Base-by-base conservation (phyloP, 1,140 invertebrate genomes). In the Medauroidea extradentata region DNA sequence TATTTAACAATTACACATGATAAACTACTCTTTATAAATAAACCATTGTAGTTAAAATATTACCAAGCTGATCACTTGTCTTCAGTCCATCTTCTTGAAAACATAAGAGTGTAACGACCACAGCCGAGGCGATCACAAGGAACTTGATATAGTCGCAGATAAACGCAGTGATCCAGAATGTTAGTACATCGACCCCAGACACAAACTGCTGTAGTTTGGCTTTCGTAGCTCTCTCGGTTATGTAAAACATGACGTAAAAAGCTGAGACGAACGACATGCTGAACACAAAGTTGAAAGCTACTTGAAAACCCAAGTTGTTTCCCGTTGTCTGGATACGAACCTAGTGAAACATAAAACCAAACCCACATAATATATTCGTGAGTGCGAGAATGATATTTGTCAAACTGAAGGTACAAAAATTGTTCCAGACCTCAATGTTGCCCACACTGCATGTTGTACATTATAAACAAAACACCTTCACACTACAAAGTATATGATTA, bases 141-240 rank as follows among this genome's bases (percentile, higher is more conserved):
- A 50, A 57, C n/a, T 21, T 39, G 13, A 84, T 78, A 69, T 84
- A 73, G 69, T 88, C 86, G 79, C 83, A 87, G 13, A 44, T 16
- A 23, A 57, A 14, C 7, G 42, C 9, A 52, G 79, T 71, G 0
- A 80, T 54, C 79, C 80, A 83, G 62, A 83, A 84, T 5, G 75
- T 67, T n/a, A 73, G 61, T 19, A 79, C 78, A 61, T 80, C 80
- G 2, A 87, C 76, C 7, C 81, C 81, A 49, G 76, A 77, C 1
- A 86, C 82, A 65, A 84, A 78, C 69, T 87, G 85, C n/a, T 78
- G 65, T 67, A 87, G 85, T 63, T 86, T 86, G 14, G 81, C 79
- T 59, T 79, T 81, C 38, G 76, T 78, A 0, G 75, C 71, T 44
- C 81, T 67, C 66, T 88, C 86, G 65, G 86, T 81, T 51, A 87